These are phyloP conservation scores for Paralichthys olivaceus DNA, from an alignment of 2,113 vertebrate species.

Conservation along the genomic window DNA sequence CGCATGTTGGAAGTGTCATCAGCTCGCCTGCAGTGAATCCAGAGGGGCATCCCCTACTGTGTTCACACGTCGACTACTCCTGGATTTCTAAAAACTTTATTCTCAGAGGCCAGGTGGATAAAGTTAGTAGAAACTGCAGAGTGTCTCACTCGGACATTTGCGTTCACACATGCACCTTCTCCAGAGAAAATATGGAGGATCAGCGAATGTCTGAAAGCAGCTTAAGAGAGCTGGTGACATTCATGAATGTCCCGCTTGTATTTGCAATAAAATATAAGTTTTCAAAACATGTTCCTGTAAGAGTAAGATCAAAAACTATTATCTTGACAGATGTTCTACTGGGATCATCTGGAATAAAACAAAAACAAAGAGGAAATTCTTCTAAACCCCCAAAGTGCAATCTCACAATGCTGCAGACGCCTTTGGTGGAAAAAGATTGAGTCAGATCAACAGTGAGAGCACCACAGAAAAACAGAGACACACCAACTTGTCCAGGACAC, in stretches of 20 bases:
- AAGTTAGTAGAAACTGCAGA: no score
- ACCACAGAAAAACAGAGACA: constrained; percentile 23
- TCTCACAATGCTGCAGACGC: constrained; percentile 21
- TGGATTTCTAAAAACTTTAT: no score
- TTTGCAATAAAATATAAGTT: constrained; percentile 16
- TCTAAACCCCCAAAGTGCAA: constrained; percentile 16
- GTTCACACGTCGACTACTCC: no score
- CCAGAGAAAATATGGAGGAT: neutral
- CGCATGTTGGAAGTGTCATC: no score
- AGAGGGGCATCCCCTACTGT: no score
- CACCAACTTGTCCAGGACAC: constrained; percentile 10
- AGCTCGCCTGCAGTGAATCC: no score
- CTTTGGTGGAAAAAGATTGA: constrained; percentile 16
- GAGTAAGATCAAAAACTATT: neutral
- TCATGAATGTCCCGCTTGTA: constrained; percentile 12
- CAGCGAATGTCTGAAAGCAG: no score
- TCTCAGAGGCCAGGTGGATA: no score
- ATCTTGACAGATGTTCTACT: neutral
- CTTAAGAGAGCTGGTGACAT: neutral
- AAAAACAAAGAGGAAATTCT: neutral
- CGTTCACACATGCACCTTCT: no score
- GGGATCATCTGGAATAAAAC: neutral
- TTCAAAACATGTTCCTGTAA: constrained; percentile 5
- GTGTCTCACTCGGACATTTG: no score
- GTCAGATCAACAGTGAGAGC: constrained; percentile 28